Evolutionary conservation across 2,888 invertebrate species (phyloP).

Genomic region (Drosophila multiciliata): DNA sequence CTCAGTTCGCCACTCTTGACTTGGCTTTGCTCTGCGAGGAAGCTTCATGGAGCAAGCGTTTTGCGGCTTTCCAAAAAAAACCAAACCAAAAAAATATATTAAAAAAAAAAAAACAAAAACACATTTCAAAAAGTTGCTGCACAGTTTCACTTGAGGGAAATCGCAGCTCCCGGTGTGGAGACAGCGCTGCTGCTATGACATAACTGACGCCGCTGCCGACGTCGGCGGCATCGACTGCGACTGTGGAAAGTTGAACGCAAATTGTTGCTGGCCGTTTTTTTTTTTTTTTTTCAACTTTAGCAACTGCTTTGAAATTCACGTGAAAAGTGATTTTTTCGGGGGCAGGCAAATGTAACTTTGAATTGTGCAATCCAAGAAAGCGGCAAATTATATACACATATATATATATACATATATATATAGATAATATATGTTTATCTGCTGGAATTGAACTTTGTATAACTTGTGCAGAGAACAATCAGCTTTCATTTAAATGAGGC

Average conservation of each 20-base stretch:
- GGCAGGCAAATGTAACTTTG: conserved; percentile 7
- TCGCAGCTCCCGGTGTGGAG: conserved; percentile 68
- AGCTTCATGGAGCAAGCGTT: conserved; percentile 40
- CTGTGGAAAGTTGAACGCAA: conserved; percentile 77
- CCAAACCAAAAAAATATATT: conserved; percentile 7
- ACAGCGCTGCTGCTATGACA: conserved; percentile 64
- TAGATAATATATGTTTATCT: background rate
- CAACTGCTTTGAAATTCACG: conserved; percentile 57
- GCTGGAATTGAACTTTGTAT: background rate
- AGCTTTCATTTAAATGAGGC: conserved; percentile 69
- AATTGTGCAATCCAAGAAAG: conserved; percentile 40
- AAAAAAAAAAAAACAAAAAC: conserved; percentile 18
- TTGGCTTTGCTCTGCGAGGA: conserved; percentile 25
- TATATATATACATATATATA: background rate
- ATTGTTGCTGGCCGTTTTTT: conserved; percentile 57
- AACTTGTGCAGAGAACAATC: conserved; percentile 1
- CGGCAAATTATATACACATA: conserved; percentile 20
- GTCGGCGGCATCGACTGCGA: conserved; percentile 24
- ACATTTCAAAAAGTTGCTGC: conserved; percentile 56
- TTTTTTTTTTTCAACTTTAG: conserved; percentile 53
- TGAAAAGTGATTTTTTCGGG: conserved; percentile 64
- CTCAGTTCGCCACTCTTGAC: conserved; percentile 13
- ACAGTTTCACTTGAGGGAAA: conserved; percentile 78
- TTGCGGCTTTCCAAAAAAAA: conserved; percentile 73
- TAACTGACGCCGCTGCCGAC: conserved; percentile 56